These are phyloP conservation scores for Thereva nobilitata DNA, from an alignment of 2,888 invertebrate species.

Conservation along the genomic window DNA sequence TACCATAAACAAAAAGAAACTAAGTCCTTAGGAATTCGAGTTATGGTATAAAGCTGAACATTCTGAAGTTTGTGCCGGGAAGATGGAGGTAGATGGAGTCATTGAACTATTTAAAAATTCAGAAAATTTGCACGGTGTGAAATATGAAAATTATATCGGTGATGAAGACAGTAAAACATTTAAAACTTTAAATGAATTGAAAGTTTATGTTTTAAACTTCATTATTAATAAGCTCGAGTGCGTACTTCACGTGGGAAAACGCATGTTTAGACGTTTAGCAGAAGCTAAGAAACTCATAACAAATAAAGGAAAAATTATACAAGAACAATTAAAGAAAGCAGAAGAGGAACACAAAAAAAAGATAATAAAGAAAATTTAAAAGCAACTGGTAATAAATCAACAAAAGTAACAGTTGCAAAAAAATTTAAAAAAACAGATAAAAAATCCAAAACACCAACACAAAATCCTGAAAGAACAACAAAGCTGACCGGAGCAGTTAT, in stretches of 20 bases:
- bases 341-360: too few species aligned
- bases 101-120: too few species aligned
- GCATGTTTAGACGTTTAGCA: background rate
- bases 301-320: too few species aligned
- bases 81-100: too few species aligned
- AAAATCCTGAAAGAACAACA: conserved; percentile 40
- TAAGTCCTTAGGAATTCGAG: conserved; percentile 10
- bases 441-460: background rate
- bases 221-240: conserved; percentile 10
- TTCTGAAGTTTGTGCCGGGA: too few species aligned
- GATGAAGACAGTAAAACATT: conserved; percentile 21
- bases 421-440: background rate
- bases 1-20: conserved; percentile 32
- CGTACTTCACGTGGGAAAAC: background rate
- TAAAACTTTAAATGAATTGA: background rate
- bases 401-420: background rate
- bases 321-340: too few species aligned
- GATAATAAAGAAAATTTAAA: background rate
- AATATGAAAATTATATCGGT: conserved; percentile 10
- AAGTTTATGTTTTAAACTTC: conserved; percentile 14
- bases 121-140: background rate
- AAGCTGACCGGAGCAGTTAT: conserved; percentile 47
- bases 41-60: too few species aligned
- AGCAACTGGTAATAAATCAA: background rate
- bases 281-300: background rate